These are phyloP conservation scores for Thaleichthys pacificus DNA, from an alignment of 2,797 vertebrate genomes.

Conservation along the genomic window DNA sequence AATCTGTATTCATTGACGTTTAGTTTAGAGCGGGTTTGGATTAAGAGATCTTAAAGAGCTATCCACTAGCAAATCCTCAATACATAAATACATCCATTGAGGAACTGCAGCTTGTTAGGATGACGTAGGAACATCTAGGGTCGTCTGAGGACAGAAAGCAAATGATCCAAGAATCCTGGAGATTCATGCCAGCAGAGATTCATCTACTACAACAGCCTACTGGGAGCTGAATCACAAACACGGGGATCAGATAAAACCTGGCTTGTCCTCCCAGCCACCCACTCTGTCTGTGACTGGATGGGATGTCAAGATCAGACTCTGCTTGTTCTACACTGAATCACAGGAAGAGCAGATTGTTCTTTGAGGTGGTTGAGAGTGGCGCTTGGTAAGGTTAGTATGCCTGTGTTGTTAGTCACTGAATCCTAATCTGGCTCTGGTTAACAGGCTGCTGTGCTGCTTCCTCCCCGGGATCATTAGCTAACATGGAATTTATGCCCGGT, in stretches of 20 bases:
- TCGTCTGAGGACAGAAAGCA: neutral
- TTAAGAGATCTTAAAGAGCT: too few relatives aligned
- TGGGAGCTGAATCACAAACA: neutral
- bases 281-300: neutral
- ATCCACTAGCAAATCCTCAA: neutral
- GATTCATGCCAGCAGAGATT: neutral
- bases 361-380: too few relatives aligned
- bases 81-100: neutral
- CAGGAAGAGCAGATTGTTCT: neutral
- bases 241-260: too few relatives aligned
- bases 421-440: too few relatives aligned
- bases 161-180: neutral
- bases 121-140: neutral
- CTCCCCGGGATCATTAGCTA: neutral
- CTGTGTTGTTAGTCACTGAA: too few relatives aligned
- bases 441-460: neutral
- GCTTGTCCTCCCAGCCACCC: neutral
- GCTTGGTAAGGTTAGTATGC: neutral
- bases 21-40: too few relatives aligned
- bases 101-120: neutral
- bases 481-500: neutral
- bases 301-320: neutral
- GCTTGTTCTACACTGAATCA: neutral
- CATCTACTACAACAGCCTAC: neutral
- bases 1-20: too few relatives aligned